These are phyloP conservation scores for Siniperca chuatsi DNA, from an alignment of 2,113 vertebrate genomes.

Conservation along the genomic window DNA sequence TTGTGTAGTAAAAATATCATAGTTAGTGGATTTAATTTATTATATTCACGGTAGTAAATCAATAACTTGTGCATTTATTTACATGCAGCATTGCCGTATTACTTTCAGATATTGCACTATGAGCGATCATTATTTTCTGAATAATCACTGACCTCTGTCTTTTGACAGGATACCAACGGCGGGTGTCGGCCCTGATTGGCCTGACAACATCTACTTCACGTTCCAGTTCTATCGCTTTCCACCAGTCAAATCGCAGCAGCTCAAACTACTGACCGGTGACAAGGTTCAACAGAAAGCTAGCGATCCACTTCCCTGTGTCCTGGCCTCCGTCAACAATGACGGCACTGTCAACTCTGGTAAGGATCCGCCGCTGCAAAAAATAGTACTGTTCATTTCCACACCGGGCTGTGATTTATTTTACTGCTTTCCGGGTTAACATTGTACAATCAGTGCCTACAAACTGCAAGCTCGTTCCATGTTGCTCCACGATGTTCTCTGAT, in stretches of 20 bases:
- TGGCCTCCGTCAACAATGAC: constrained; percentile 81
- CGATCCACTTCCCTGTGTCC: constrained; percentile 76
- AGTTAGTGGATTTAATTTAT: not conserved
- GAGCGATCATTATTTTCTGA: not conserved
- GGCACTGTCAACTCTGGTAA: constrained; percentile 83
- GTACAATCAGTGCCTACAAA: constrained; percentile 38
- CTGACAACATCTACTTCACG: constrained; percentile 89
- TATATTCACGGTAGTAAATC: not conserved
- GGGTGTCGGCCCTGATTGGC: constrained; percentile 76
- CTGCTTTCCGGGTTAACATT: constrained; percentile 26
- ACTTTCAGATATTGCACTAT: not conserved
- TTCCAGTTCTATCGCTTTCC: constrained; percentile 98
- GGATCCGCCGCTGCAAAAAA: constrained; percentile 35
- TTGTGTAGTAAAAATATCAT: constrained; percentile 31
- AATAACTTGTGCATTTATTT: not conserved
- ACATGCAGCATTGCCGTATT: not conserved
- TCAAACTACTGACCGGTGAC: constrained; percentile 83
- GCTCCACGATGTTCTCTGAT: constrained; percentile 45
- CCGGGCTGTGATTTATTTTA: not conserved
- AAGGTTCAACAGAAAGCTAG: not conserved
- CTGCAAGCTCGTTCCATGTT: constrained; percentile 27
- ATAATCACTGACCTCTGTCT: constrained; percentile 10
- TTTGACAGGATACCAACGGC: constrained; percentile 80
- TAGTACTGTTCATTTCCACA: not conserved
- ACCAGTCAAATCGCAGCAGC: constrained; percentile 84